Evolutionary conservation across 2,888 invertebrate species (phyloP), one percentile per base, ranked within the genome.

Genomic region (Achlya flavicornis): DNA sequence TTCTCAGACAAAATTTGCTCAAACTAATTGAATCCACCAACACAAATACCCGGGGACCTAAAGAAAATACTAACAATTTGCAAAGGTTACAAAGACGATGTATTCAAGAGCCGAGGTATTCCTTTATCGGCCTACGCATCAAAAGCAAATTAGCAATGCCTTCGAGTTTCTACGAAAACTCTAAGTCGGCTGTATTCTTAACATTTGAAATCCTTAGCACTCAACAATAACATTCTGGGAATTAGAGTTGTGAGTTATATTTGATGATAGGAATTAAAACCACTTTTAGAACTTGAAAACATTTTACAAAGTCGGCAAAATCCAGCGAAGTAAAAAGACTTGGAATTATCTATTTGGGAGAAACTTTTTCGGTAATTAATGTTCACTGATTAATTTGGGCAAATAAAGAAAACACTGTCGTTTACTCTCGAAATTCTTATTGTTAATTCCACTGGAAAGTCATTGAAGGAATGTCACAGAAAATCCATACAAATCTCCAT

Each of bases 121-220:
- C 10, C 53, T 53, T 53, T 53, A 53, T 53, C 53, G 10, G 53
- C 53, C 53, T 53, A 16, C 53, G 53, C 53, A 53, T 53, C 53
- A 53, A 53, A 53, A 53, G 19, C 53, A 53, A 53, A 53, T 53
- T 53, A 53, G 10, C 53, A 19, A 19, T 14, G 53, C 10, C 53
- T 53, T 19, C 19, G 53, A 53, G 10, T 14, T 53, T 10, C 19
- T 8, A 53, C 7, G 10, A 19, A 53, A 3, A n/a, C 46, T 46
- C n/a, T 5, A 46, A 46, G 46, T 46, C n/a, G 46, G 53, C 53
- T 19, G 19, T 19, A 53, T 6, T 48, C 7, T 16, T 6, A 48
- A 53, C 19, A 19, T 53, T 19, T 53, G 16, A 53, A 53, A 19
- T 19, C n/a, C 14, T 19, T 19, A 3, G 19, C 53, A 14, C 16